Evolutionary conservation across 2,888 invertebrate species (phyloP).

Genomic region (Cheilosia soror): DNA sequence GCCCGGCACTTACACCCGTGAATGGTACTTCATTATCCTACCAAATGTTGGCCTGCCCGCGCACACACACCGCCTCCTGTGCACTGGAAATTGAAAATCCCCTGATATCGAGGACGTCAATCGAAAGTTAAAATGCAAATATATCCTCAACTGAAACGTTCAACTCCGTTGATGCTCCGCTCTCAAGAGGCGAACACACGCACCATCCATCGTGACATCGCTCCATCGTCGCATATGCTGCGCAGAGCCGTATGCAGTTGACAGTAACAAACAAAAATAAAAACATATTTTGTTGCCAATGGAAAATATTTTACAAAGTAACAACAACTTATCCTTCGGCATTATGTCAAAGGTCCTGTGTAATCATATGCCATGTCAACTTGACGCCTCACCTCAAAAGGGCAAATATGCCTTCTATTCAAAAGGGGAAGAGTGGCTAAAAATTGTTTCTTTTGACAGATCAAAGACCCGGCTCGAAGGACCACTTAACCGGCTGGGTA

Average conservation of each 20-base stretch:
- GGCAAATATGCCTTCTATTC: background rate
- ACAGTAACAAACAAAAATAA: constrained; percentile 33
- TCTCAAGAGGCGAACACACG: background rate
- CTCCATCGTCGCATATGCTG: constrained; percentile 6
- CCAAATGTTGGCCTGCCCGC: constrained; percentile 2
- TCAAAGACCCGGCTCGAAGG: constrained; percentile 51
- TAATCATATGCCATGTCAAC: constrained; percentile 5
- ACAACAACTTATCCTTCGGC: background rate
- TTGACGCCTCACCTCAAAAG: constrained; percentile 37
- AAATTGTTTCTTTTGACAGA: background rate
- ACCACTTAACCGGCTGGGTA: constrained; percentile 29
- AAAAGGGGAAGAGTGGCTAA: background rate
- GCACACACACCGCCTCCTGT: constrained; percentile 8
- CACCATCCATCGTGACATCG: constrained; percentile 4
- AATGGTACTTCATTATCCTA: constrained; percentile 52
- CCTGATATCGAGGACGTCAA: constrained; percentile 66
- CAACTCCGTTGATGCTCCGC: constrained; percentile 12
- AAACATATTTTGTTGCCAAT: constrained; percentile 19
- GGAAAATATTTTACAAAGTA: constrained; percentile 15
- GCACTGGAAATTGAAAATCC: constrained; percentile 41
- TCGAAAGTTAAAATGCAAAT: constrained; percentile 63
- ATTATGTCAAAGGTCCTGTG: constrained; percentile 39
- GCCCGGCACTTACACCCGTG: constrained; percentile 8
- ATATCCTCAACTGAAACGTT: constrained; percentile 27
- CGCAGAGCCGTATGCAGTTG: constrained; percentile 42